Base-by-base conservation (phyloP, 2,797 vertebrate genomes). In the Phylloscopus collybita region DNA sequence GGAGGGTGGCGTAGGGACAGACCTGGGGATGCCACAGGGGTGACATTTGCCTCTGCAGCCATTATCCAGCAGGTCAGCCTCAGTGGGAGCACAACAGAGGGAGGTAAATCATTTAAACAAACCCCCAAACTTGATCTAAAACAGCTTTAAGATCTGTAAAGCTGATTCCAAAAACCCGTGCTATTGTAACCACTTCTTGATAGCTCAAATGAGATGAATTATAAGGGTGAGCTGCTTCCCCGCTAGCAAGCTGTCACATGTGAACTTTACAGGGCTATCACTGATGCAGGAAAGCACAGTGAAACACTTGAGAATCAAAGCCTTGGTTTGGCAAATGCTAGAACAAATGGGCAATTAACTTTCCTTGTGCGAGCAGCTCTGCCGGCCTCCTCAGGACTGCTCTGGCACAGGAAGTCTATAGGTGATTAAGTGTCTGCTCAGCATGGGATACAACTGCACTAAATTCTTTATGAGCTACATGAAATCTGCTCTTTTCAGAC, bases 361-460 rank as follows among this genome's bases (percentile, higher is more conserved):
- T 86, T 13, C 44, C 57, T 93, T 51, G 79, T 59, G 85, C 0
- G 4, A 96, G 72, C 27, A 73, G 93, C 80, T 86, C 44, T 5
- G 29, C 75, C 0, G 40, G 92, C 70, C 92, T 90, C 93, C 0
- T 2, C 90, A 88, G 91, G 86, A 34, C 93, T 78, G 72, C 82
- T 93, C 95, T 90, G 0, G 12, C 87, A 93, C 95, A 96, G 93
- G 96, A 97, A 94, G 85, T 74, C 93, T 61, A 90, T 49, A 86
- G 95, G 93, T 91, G 92, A 97, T 95, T 93, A 95, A 95, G 86
- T 92, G 89, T 93, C 91, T 95, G 92, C 93, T 94, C 92, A 95
- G 92, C 91, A 95, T 71, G 69, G 95, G 91, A 90, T 89, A 92
- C 71, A 91, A 95, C 86, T 74, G 61, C 57, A 85, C 91, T 96